phyloP scores from a whole-genome alignment of 2,888 invertebrate genomes.

The Clistopyga incitator region DNA sequence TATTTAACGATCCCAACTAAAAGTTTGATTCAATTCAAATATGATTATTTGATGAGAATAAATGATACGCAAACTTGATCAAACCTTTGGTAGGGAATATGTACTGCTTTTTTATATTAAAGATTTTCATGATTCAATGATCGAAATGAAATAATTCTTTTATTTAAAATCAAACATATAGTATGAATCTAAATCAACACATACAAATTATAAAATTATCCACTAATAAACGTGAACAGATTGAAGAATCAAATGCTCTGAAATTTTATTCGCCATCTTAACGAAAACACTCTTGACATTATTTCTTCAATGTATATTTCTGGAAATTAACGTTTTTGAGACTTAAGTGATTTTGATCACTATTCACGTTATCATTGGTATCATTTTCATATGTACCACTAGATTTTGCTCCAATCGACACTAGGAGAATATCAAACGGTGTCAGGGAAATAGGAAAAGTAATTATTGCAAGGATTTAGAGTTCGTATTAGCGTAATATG shows the following conservation, averaged over 20 bases:
- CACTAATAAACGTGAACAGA: neutral
- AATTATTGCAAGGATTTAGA: neutral
- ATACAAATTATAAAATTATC: neutral
- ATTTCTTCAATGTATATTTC: neutral
- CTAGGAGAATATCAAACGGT: constrained; percentile 6
- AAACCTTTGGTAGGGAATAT: no score
- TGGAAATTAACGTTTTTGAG: neutral
- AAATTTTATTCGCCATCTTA: neutral
- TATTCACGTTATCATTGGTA: neutral
- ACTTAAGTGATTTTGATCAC: neutral
- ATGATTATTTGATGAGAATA: no score
- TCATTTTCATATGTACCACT: constrained; percentile 55
- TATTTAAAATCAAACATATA: neutral
- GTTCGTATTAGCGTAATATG: neutral
- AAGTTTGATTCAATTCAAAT: no score
- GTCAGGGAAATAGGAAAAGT: neutral
- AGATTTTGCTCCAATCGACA: constrained; percentile 56
- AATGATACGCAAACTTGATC: no score
- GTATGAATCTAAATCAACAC: neutral
- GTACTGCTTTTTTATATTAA: no score
- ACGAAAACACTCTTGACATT: neutral
- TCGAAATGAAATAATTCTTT: neutral
- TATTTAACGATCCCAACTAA: no score
- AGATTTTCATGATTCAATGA: no score
- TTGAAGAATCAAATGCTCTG: neutral